These are phyloP conservation scores for Sphenopsis melanotis DNA, from an alignment of 2,797 vertebrate genomes.

Conservation along the genomic window DNA sequence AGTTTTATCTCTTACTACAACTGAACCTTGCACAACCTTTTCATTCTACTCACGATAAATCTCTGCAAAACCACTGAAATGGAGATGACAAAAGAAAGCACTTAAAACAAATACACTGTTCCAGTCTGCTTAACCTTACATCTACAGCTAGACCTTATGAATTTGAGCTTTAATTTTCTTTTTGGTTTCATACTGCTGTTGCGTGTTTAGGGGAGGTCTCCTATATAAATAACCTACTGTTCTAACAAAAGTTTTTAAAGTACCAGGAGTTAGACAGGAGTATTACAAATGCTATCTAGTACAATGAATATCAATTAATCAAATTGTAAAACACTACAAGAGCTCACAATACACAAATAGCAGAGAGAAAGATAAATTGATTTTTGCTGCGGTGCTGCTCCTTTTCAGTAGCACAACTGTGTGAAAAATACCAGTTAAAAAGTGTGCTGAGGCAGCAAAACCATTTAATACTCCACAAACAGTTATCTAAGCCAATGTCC, in stretches of 20 bases:
- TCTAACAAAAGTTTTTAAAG: slow-evolving; percentile 71
- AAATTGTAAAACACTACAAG: slow-evolving; percentile 74
- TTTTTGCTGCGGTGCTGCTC: slow-evolving; percentile 88
- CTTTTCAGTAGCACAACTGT: slow-evolving; percentile 96
- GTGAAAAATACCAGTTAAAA: slow-evolving; percentile 97
- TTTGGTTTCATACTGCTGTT: slow-evolving; percentile 20
- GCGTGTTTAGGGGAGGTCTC: slow-evolving; percentile 56
- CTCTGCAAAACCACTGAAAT: slow-evolving; percentile 8
- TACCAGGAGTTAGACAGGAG: slow-evolving; percentile 57
- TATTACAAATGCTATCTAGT: slow-evolving; percentile 71
- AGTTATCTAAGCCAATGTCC: slow-evolving; percentile 96
- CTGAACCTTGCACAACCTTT: slow-evolving; percentile 31
- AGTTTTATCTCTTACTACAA: slow-evolving; percentile 5
- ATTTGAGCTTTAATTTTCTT: slow-evolving; percentile 56
- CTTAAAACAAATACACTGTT: slow-evolving; percentile 12
- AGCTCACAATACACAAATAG: slow-evolving; percentile 77
- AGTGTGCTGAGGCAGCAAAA: slow-evolving; percentile 98
- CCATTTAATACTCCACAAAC: slow-evolving; percentile 98
- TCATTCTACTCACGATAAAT: slow-evolving; percentile 9
- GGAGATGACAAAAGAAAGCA: slow-evolving; percentile 40
- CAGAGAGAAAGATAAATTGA: slow-evolving; percentile 82
- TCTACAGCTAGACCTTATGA: slow-evolving; percentile 1
- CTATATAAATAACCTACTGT: slow-evolving; percentile 60
- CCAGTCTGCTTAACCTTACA: slow-evolving; percentile 62
- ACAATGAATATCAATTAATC: slow-evolving; percentile 83